Base-by-base conservation (phyloP, 1,140 invertebrate species). In the Aethina tumida region DNA sequence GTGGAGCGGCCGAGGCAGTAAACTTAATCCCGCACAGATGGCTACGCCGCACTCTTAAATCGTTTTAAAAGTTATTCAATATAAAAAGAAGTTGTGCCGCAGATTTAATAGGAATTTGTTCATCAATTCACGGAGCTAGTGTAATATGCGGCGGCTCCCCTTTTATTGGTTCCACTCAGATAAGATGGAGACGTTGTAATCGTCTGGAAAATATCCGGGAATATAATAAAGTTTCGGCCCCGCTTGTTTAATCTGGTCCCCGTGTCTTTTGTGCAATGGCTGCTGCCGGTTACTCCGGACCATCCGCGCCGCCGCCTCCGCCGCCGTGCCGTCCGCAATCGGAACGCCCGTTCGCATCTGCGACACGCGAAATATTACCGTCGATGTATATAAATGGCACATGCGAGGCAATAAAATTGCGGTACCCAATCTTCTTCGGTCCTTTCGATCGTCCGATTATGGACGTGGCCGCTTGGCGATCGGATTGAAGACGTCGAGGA, bases 21-120 rank as follows among this genome's bases (percentile, higher is more conserved):
- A 53, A 59, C 52, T 58, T 59, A 59, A 59, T 59, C 55, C 57
- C 12, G 35, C 49, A 51, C 57, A 59, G 57, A 55, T 59, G 57
- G 55, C 52, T n/a, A 51, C 39, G 25, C 41, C 43, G 50, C 43
- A 52, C 47, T 56, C 51, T 53, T 51, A 55, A 58, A 59, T 56
- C 55, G 57, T 51, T 56, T 47, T 51, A 55, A 58, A 59, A 59
- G 53, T 59, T 59, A 58, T 59, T 59, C 57, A 59, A 59, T 59
- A 59, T 59, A 58, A 59, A 56, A 59, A 57, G 51, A 53, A 53
- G 48, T 45, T 49, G n/a, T 39, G 49, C 51, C 53, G 45, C 51
- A 53, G 57, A 59, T 59, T 58, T 59, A 58, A 59, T 58, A 58
- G 53, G 50, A 57, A 58, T 56, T 58, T 56, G 53, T 53, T 59